A percentile compares a stretch with the other conserved stretches of the same genome.
phyloP scores from a whole-genome alignment of 2,113 vertebrate species.

The Fulica atra region DNA sequence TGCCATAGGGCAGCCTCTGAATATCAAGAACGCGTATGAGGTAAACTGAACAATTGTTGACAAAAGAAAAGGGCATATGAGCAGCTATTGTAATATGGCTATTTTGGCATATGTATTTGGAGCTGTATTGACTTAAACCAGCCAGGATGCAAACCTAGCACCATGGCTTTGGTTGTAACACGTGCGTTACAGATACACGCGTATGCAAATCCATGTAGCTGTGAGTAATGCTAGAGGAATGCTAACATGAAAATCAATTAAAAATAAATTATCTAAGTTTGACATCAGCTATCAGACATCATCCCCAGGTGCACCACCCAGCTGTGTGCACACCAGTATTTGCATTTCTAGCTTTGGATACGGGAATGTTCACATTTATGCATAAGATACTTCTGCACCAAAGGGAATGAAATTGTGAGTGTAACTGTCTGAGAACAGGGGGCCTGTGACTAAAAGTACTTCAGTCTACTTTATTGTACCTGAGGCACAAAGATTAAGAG shows the following conservation, averaged over 20 bases:
- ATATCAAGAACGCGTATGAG: conserved; percentile 96
- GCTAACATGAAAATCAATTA: neutral
- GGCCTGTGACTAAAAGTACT: neutral
- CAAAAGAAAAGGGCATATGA: neutral
- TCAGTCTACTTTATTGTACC: neutral
- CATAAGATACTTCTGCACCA: neutral
- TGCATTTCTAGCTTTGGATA: neutral
- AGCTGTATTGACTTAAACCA: neutral
- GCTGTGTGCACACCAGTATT: neutral
- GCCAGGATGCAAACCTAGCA: neutral
- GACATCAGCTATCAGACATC: neutral
- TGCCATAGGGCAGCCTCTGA: conserved; percentile 89
- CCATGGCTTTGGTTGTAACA: neutral
- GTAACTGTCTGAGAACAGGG: neutral
- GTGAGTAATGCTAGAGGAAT: neutral
- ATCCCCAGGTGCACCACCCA: neutral
- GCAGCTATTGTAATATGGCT: neutral
- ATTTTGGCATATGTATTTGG: neutral
- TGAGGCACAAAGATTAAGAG: neutral
- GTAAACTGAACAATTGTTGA: conserved; percentile 63
- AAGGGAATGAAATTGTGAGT: neutral
- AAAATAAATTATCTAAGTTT: neutral
- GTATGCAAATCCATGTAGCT: neutral
- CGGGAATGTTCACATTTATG: neutral
- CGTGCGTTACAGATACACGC: neutral